Base-by-base conservation (phyloP, 2,888 invertebrate species). In the Coleophora deauratella region DNA sequence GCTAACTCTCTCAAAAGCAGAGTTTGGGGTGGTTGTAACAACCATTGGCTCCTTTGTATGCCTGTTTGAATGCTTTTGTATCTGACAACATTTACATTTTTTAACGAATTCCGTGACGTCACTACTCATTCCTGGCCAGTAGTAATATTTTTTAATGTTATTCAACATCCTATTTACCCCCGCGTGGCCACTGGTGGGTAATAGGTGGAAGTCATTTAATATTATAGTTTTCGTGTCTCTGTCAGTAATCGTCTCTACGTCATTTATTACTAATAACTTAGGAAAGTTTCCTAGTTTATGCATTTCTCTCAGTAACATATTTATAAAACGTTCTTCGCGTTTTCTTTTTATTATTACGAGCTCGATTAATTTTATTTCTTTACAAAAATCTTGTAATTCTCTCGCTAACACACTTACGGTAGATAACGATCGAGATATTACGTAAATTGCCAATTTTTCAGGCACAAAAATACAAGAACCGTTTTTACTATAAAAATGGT, bases 141-240 rank as follows among this genome's bases (percentile, higher is more conserved):
- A n/a, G n/a, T n/a, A n/a, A n/a, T n/a, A n/a, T n/a, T n/a, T n/a
- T n/a, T n/a, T n/a, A n/a, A n/a, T n/a, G n/a, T n/a, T n/a, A n/a
- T n/a, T n/a, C n/a, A n/a, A n/a, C n/a, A n/a, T n/a, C n/a, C n/a
- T n/a, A n/a, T n/a, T n/a, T n/a, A n/a, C n/a, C n/a, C n/a, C n/a
- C n/a, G n/a, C n/a, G 21, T 46, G 49, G 10, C 43, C 45, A 41
- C 47, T 47, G 12, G 38, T 47, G 10, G 45, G 50, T 27, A 48
- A 21, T 2, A 48, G 27, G 33, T 48, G 48, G 28, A 44, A 48
- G 30, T 48, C 48, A 39, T 46, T 44, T 11, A 46, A 11, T 4
- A 50, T 47, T 3, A 43, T 40, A 13, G 12, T 42, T 32, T 35
- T 40, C 10, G 42, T 31, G 14, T 42, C 33, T 15, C 33, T 11